Evolutionary conservation across 1,140 invertebrate genomes (phyloP).

Genomic region (Pemphigus obesinymphae): DNA sequence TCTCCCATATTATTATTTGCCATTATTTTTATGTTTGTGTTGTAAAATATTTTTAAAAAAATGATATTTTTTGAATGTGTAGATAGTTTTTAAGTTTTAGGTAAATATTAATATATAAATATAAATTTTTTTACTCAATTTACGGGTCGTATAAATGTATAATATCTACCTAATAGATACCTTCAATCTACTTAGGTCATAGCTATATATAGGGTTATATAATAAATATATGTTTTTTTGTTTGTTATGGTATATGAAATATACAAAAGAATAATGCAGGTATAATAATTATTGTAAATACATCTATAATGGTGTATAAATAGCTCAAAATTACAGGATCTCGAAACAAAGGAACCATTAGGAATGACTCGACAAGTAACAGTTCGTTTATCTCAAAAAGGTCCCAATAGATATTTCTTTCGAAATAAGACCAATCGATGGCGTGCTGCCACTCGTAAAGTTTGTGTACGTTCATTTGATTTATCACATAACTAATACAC

Average conservation of each 20-base stretch:
- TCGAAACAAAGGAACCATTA: constrained; percentile 45
- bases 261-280: too few species aligned
- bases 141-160: too few species aligned
- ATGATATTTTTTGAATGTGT: not conserved
- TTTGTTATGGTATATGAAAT: too few species aligned
- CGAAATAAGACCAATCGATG: constrained; percentile 53
- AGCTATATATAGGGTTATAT: too few species aligned
- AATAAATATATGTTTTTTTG: too few species aligned
- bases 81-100: not conserved
- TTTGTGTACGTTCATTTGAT: constrained; percentile 57
- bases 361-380: constrained; percentile 48
- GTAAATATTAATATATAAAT: too few species aligned
- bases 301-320: not conserved
- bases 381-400: constrained; percentile 46
- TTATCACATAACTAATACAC: not conserved
- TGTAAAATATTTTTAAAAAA: not conserved
- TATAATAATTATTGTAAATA: too few species aligned
- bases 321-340: constrained; percentile 43
- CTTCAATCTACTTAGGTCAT: too few species aligned
- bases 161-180: too few species aligned
- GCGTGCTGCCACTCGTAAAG: constrained; percentile 62
- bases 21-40: constrained; percentile 6
- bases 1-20: not conserved
- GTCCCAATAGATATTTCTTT: constrained; percentile 45
- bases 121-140: too few species aligned